phyloP scores from a whole-genome alignment of 2,888 invertebrate species.

The Leptothorax acervorum region DNA sequence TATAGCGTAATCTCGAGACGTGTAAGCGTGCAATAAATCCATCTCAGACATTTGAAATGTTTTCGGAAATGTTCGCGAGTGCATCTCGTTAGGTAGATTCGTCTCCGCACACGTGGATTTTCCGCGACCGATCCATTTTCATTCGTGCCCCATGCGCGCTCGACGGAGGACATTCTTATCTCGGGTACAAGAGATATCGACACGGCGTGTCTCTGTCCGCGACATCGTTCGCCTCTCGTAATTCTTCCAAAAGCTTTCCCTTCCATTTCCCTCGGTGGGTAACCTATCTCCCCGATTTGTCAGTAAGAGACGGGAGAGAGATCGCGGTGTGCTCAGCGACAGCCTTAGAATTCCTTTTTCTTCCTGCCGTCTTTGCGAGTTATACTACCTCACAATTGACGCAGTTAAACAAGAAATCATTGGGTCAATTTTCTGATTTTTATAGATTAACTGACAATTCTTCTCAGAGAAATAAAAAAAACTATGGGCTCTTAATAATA shows the following conservation, averaged over 20 bases:
- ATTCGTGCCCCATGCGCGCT: slow-evolving; percentile 22
- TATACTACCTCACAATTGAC: slow-evolving; percentile 34
- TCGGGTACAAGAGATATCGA: slow-evolving; percentile 75
- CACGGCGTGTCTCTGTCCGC: slow-evolving; percentile 77
- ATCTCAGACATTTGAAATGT: slow-evolving; percentile 3
- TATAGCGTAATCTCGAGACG: slow-evolving; percentile 17
- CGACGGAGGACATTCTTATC: slow-evolving; percentile 76
- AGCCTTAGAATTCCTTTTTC: slow-evolving; percentile 52
- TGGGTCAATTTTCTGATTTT: slow-evolving; percentile 28
- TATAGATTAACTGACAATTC: background rate
- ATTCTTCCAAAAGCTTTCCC: slow-evolving; percentile 78
- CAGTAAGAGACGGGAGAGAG: slow-evolving; percentile 69
- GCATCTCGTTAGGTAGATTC: slow-evolving; percentile 42
- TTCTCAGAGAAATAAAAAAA: background rate
- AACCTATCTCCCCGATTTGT: slow-evolving; percentile 81
- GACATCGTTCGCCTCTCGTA: slow-evolving; percentile 79
- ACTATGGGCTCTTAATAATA: background rate
- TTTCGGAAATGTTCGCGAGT: slow-evolving; percentile 4
- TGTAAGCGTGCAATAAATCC: slow-evolving; percentile 22
- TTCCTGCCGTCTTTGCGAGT: slow-evolving; percentile 36
- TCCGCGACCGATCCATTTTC: slow-evolving; percentile 47
- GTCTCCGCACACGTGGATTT: slow-evolving; percentile 44
- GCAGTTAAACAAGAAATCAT: slow-evolving; percentile 27
- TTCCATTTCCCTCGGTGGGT: slow-evolving; percentile 75
- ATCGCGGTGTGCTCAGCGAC: slow-evolving; percentile 53